Evolutionary conservation across 2,797 vertebrate species (phyloP).

Genomic region (Tadarida brasiliensis): DNA sequence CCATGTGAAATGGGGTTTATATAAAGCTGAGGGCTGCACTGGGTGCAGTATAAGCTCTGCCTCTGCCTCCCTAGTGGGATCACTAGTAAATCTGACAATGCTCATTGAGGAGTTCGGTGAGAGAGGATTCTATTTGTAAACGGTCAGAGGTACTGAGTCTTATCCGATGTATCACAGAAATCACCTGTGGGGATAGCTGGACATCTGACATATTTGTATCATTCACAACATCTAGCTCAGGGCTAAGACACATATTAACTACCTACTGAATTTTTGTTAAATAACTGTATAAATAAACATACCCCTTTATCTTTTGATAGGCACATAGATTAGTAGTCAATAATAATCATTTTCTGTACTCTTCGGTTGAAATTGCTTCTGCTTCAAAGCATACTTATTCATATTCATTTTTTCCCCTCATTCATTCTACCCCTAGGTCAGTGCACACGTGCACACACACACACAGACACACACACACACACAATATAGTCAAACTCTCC

Average conservation of each 20-base stretch:
- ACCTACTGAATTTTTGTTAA: not conserved
- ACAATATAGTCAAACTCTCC: not conserved
- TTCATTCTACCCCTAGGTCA: not conserved
- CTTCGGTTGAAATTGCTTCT: slow-evolving; percentile 10
- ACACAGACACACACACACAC: not conserved
- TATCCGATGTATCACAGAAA: not conserved
- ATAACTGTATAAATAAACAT: slow-evolving; percentile 1
- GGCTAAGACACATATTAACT: not conserved
- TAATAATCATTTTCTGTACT: slow-evolving; percentile 35
- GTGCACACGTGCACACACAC: not conserved
- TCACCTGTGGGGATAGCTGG: not conserved
- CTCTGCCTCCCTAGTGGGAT: not conserved
- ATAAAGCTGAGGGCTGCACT: not conserved
- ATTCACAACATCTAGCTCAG: not conserved
- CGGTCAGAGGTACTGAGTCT: not conserved
- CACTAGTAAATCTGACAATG: not conserved
- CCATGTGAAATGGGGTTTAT: not conserved
- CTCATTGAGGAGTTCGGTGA: not conserved
- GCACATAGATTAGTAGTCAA: not conserved
- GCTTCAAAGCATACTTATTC: not conserved
- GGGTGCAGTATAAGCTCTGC: not conserved
- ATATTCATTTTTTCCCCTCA: slow-evolving; percentile 30
- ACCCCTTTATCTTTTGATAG: slow-evolving; percentile 43
- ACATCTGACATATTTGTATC: not conserved
- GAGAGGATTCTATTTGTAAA: not conserved